A percentile compares a stretch with the other conserved stretches of the same genome.
Conservation (phyloP, 1,140 invertebrate genomes). For the Drosophila chauvacae region DNA sequence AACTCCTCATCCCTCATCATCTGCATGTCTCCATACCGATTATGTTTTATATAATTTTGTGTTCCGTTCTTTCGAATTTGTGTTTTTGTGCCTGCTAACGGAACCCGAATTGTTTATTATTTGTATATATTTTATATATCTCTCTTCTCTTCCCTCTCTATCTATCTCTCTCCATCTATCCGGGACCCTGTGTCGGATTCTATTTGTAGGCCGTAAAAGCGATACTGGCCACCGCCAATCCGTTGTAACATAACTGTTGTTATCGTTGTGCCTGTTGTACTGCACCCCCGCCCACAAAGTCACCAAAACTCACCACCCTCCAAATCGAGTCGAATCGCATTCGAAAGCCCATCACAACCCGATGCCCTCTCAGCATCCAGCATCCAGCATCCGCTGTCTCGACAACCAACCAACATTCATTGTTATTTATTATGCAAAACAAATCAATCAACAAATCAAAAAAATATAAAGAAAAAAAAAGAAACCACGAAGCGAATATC, state of each 20-base stretch:
- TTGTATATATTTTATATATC: conserved; percentile 44
- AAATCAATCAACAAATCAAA: conserved; percentile 30
- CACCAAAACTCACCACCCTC: conserved; percentile 22
- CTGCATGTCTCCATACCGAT: conserved; percentile 48
- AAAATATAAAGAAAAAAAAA: conserved; percentile 21
- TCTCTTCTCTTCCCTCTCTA: conserved; percentile 47
- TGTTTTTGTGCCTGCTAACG: conserved; percentile 51
- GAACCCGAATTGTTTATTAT: conserved; percentile 37
- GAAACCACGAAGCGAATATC: conserved; percentile 40
- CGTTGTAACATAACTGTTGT: conserved; percentile 76
- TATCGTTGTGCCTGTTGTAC: conserved; percentile 64
- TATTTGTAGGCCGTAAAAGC: conserved; percentile 80
- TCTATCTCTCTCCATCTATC: conserved; percentile 35
- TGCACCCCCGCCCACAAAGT: conserved; percentile 38
- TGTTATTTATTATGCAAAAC: conserved; percentile 72
- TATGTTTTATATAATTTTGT: conserved; percentile 39
- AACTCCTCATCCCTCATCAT: conserved; percentile 25
- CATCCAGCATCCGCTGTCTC: conserved; percentile 54
- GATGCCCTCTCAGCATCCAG: conserved; percentile 36
- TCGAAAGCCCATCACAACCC: conserved; percentile 33
- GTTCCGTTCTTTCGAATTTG: conserved; percentile 28
- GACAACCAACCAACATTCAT: conserved; percentile 66
- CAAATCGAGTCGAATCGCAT: conserved; percentile 35
- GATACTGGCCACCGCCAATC: conserved; percentile 59
- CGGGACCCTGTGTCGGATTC: conserved; percentile 37